phyloP scores from a whole-genome alignment of 2,113 vertebrate species.

The Lepus americanus region DNA sequence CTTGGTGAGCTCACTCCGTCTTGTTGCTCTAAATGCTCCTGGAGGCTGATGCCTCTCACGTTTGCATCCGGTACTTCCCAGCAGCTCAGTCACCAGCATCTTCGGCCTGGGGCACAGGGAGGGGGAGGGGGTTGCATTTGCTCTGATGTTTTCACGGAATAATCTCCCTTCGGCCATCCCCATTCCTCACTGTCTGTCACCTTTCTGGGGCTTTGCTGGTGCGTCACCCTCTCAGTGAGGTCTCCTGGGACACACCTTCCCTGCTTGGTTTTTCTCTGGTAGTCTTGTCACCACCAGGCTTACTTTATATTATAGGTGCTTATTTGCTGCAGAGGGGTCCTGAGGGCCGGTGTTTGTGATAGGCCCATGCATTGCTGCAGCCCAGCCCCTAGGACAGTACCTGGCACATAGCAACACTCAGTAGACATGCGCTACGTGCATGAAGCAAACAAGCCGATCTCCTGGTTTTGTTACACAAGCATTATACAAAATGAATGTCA shows the following conservation, averaged over 20 bases:
- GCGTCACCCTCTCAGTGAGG: background rate
- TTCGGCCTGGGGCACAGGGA: background rate
- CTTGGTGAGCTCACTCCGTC: background rate
- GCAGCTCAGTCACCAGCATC: background rate
- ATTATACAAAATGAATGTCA: background rate
- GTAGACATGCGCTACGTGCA: slow-evolving; percentile 1
- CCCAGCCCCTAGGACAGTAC: background rate
- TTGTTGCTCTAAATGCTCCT: background rate
- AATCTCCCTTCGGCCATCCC: background rate
- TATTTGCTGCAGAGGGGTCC: background rate
- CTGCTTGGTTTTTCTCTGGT: background rate
- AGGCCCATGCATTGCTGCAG: background rate
- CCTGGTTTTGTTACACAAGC: background rate
- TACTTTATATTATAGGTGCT: background rate
- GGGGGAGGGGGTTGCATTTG: background rate
- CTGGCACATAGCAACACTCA: background rate
- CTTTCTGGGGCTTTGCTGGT: accelerated
- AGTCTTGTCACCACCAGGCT: background rate
- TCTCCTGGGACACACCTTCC: background rate
- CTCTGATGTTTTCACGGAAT: background rate
- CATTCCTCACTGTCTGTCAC: background rate
- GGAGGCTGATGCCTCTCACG: background rate
- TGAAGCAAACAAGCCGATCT: background rate
- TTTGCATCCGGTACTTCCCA: too few species aligned
- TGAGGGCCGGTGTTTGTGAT: background rate